These are phyloP conservation scores for Sphenopsis melanotis DNA, from an alignment of 2,797 vertebrate species.

Conservation along the genomic window DNA sequence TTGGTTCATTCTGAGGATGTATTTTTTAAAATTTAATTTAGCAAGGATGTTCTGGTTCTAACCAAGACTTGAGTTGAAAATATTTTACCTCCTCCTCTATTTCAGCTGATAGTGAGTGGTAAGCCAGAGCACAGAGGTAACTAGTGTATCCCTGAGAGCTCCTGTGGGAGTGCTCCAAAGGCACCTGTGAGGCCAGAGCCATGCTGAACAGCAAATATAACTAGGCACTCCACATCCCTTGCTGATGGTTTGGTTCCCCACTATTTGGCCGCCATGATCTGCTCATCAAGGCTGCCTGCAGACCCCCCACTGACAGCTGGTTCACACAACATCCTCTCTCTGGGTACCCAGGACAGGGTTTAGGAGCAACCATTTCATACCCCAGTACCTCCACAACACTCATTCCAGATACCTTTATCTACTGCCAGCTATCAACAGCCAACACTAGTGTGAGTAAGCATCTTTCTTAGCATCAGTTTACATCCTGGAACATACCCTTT, in stretches of 20 bases:
- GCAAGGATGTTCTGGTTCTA: not conserved
- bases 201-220: not conserved
- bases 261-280: accelerated
- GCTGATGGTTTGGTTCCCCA: accelerated
- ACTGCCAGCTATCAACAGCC: not conserved
- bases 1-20: not conserved
- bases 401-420: not conserved
- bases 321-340: accelerated
- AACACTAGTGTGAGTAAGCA: not conserved
- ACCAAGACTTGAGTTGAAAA: not conserved
- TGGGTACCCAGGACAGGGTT: not conserved
- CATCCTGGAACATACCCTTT: not conserved
- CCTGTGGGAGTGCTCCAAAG: not conserved
- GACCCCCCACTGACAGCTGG: accelerated
- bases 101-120: not conserved
- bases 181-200: not conserved
- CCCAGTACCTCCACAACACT: accelerated
- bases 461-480: not conserved
- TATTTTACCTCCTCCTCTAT: not conserved
- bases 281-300: not conserved
- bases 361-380: not conserved
- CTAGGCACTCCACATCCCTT: not conserved
- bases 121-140: not conserved
- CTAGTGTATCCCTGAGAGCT: not conserved
- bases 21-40: not conserved